Evolutionary conservation across 2,888 invertebrate species (phyloP), one percentile per base, ranked within the genome.

Genomic region (Drosophila picticornis): DNA sequence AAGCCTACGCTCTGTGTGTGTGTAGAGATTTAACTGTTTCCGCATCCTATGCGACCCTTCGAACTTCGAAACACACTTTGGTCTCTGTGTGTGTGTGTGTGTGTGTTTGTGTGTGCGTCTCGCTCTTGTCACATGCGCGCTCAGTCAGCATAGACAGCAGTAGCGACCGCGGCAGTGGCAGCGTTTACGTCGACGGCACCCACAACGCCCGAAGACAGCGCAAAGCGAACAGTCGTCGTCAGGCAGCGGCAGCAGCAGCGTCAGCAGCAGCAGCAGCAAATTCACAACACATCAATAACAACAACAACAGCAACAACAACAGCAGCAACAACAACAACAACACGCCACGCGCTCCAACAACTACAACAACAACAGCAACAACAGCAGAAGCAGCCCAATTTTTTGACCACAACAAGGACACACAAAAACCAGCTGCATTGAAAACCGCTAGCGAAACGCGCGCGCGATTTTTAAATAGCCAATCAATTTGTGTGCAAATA

Each of bases 241-340:
- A 81, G 82, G 89, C 84, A 88, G 81, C 90, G 86, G 85, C 88
- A 90, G 85, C 88, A 84, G 84, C 88, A 80, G 75, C 85, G 72
- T 65, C 81, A 77, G 70, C 80, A 82, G 82, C 79, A 81, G 79
- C 82, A 83, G 83, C 80, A 64, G 46, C 53, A 76, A 56, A 79
- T 58, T 31, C 46, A 78, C 57, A 62, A 55, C 57, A 55, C 68
- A 50, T 52, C 36, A 74, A 43, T 27, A 56, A 64, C 56, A 56
- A 36, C 50, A 52, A 22, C 43, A 61, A 7, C 53, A 60, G 0
- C 80, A 81, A 64, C 34, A 13, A 0, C 34, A 34, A 3, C 31
- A 32, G 9, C 31, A 31, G 2, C 38, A 73, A 27, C 40, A 61
- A 11, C 40, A 40, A 52, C 68, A 57, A 22, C 56, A 43, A 27